Base-by-base conservation (phyloP, 2,797 vertebrate genomes). In the Anguilla marmorata region DNA sequence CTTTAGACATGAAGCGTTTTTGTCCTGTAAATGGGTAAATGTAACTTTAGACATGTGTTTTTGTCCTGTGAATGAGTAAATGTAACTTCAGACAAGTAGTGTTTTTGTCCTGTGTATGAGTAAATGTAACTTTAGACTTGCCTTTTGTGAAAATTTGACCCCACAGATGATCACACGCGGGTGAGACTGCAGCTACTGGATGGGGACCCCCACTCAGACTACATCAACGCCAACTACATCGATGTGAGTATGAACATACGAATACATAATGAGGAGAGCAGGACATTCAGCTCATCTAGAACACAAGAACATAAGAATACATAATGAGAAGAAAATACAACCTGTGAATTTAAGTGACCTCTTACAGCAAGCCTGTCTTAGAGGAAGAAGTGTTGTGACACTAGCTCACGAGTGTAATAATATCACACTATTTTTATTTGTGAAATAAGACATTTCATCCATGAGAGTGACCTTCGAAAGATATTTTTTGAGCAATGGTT, bases 161-260 rank as follows among this genome's bases (percentile, higher is more conserved):
- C 96, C 94, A 95, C 96, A 99, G 98, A 99, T 92, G 98, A 99
- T 94, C 98, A 99, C 94, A 98, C 98, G 92, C 96, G 98, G 86
- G 98, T 99, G 91, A 95, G 98, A 82, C 95, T 99, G 94, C 97
- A 99, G 90, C 96, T 96, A 91, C 94, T 98, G 94, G 98, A 99
- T 27, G 98, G 97, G 92, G 98, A 99, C 94, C 97, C 98, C 1
- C 98, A 99, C 93, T 99, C 98, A 0, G 98, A 99, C 96, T 99
- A 99, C 93, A 99, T 99, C 93, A 99, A 99, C 27, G 98, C 98
- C 94, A 99, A 99, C 92, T 99, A 99, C 88, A 99, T 99, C 1
- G 98, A 99, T 0, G 98, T 99, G 93, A 98, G 98, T 94, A 56
- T 8, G 27, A 0, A 66, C 60, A n/a, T 8, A 16, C 27, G 21